Evolutionary conservation across 2,888 invertebrate genomes (phyloP).

Genomic region (Frankliniella fusca): DNA sequence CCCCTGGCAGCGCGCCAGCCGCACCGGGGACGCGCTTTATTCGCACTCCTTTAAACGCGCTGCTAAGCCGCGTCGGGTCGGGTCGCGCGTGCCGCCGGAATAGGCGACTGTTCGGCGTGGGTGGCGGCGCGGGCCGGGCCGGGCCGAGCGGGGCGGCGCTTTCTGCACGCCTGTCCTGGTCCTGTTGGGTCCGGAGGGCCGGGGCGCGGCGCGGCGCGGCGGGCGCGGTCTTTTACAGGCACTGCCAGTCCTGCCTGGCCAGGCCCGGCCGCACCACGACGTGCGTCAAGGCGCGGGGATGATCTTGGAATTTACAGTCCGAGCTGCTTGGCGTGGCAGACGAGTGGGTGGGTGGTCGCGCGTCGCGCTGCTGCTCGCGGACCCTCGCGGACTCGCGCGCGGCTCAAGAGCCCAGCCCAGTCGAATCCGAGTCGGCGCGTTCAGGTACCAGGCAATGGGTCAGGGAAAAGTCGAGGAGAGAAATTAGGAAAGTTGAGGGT

Average conservation of each 20-base stretch:
- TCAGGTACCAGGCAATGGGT: too few species aligned
- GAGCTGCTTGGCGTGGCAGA: background rate
- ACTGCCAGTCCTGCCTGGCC: background rate
- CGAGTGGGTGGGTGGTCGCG: too few species aligned
- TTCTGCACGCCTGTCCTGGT: background rate
- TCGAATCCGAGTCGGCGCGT: too few species aligned
- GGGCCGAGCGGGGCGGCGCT: background rate
- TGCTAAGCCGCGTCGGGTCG: background rate
- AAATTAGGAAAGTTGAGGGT: too few species aligned
- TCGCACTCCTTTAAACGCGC: background rate
- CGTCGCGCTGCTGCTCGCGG: too few species aligned
- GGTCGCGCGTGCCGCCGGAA: too few species aligned
- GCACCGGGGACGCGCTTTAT: background rate
- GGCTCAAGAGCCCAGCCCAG: too few species aligned
- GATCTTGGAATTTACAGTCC: background rate
- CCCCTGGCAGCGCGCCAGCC: background rate
- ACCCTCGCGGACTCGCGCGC: too few species aligned
- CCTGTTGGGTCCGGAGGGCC: background rate
- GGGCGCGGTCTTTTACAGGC: background rate
- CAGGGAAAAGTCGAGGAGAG: too few species aligned
- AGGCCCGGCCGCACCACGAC: background rate
- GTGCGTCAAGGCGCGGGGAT: background rate
- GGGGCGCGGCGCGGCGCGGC: background rate
- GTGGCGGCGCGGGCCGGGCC: too few species aligned
- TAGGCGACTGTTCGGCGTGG: too few species aligned